Evolutionary conservation across 2,797 vertebrate species (phyloP), one percentile per base, ranked within the genome.

Genomic region (Hephaestus fuliginosus): DNA sequence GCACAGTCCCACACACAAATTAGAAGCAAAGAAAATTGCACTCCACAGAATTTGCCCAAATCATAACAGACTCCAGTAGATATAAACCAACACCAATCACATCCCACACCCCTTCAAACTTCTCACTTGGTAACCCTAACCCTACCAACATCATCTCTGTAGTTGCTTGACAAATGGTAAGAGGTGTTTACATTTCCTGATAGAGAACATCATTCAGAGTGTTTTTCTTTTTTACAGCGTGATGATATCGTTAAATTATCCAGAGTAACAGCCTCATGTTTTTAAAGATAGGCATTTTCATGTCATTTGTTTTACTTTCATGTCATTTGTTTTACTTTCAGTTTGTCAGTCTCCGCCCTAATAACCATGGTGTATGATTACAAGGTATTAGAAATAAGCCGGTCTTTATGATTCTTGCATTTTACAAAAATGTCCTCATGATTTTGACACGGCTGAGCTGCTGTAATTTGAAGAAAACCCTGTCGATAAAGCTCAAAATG

Each of bases 1-100:
- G 22, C 14, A 51, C 41, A 14, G 49, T 57, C 56, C 55, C 18
- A 18, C 36, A 64, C 60, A 64, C 48, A 65, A 74, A 72, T 72
- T 44, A 44, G 33, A 63, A 49, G 36, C 30, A 25, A 33, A 67
- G 41, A 77, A 82, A 48, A 74, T 30, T 74, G 64, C 58, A 52
- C 57, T 74, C 44, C 6, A n/a, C 70, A 68, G 20, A 73, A 64
- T 65, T 53, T 65, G 39, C 18, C 18, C 33, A 70, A 60, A 83
- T 70, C 11, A 52, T 20, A 33, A 56, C 10, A 52, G 57, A 69
- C 9, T 58, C 52, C 20, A 36, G 11, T 1, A 68, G 10, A 61
- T 68, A 69, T 52, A 17, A 74, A 64, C 36, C 28, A 52, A 46
- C 60, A 67, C 52, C 57, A 57, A 12, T 62, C 56, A 64, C 43